Conservation (phyloP, 2,113 vertebrate species). For the Pycnonotus jocosus region DNA sequence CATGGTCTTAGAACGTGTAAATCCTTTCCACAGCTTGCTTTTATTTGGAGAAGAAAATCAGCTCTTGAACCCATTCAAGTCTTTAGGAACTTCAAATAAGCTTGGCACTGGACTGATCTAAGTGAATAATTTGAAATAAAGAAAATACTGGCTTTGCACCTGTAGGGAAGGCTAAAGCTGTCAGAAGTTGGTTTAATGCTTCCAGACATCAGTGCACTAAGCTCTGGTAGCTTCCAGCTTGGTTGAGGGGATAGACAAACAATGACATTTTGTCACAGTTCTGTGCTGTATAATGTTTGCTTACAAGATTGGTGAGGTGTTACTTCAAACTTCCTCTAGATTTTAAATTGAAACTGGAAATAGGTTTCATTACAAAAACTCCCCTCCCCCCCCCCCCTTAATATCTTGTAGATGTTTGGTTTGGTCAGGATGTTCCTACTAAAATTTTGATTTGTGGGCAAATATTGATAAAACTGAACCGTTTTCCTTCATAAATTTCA, state of each 20-base stretch:
- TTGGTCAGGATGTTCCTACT: background rate
- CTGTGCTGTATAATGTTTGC: background rate
- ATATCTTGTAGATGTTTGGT: background rate
- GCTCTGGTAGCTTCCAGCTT: background rate
- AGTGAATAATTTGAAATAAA: background rate
- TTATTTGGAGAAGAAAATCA: background rate
- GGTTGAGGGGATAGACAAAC: accelerated
- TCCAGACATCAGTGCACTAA: background rate
- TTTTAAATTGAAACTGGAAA: background rate
- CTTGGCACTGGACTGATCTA: background rate
- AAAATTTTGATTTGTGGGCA: background rate
- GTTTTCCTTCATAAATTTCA: background rate
- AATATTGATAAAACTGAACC: background rate
- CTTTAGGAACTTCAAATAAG: background rate
- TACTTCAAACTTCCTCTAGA: background rate
- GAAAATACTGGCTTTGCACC: background rate
- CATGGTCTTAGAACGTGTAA: background rate
- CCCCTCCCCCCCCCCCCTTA: accelerated
- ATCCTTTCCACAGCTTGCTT: background rate
- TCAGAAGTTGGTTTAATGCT: background rate
- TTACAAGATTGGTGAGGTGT: background rate
- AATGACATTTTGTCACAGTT: background rate
- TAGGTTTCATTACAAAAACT: background rate
- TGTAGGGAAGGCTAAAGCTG: background rate
- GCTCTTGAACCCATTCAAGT: background rate